Conservation (phyloP, 2,797 vertebrate genomes). For the Melanotaenia parkinsoni region DNA sequence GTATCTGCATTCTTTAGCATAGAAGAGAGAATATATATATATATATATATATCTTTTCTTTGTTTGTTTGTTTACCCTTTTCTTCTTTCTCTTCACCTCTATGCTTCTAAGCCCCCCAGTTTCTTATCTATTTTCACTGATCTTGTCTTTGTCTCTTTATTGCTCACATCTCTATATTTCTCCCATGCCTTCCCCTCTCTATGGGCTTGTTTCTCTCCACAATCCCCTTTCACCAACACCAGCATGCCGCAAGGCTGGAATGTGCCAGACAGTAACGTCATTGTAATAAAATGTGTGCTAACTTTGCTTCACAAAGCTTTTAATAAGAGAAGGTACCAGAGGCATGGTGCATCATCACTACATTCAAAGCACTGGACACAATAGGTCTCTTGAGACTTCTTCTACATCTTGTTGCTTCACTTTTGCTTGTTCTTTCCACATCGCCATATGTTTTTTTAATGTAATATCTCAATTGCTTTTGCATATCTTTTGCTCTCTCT, state of each 20-base stretch:
- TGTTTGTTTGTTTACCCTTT: slow-evolving; percentile 10
- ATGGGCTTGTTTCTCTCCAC: slow-evolving; percentile 46
- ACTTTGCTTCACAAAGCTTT: slow-evolving; percentile 76
- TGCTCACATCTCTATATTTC: slow-evolving; percentile 13
- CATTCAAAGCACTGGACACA: slow-evolving; percentile 63
- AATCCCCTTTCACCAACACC: slow-evolving; percentile 23
- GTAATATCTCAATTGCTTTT: slow-evolving; percentile 13
- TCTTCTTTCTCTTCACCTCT: slow-evolving; percentile 7
- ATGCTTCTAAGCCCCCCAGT: slow-evolving; percentile 5
- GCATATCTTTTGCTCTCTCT: slow-evolving; percentile 16
- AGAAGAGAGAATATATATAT: slow-evolving; percentile 17
- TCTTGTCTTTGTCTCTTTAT: slow-evolving; percentile 26
- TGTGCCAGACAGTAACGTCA: slow-evolving; percentile 75
- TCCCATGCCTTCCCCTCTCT: slow-evolving; percentile 19
- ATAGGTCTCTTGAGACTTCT: slow-evolving; percentile 61
- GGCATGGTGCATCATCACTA: slow-evolving; percentile 69
- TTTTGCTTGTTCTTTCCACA: slow-evolving; percentile 28
- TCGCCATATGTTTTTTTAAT: slow-evolving; percentile 37
- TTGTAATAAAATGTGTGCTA: slow-evolving; percentile 74
- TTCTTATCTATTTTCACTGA: slow-evolving; percentile 21
- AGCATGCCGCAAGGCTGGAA: slow-evolving; percentile 57
- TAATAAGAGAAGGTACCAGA: slow-evolving; percentile 67
- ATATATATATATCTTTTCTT: slow-evolving; percentile 5
- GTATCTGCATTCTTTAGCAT: slow-evolving; percentile 14
- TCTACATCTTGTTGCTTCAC: slow-evolving; percentile 27